Percentiles rank a stretch among this genome's conserved stretches.
Conservation (phyloP, 2,797 vertebrate genomes). For the Mormyrops attenuatus region DNA sequence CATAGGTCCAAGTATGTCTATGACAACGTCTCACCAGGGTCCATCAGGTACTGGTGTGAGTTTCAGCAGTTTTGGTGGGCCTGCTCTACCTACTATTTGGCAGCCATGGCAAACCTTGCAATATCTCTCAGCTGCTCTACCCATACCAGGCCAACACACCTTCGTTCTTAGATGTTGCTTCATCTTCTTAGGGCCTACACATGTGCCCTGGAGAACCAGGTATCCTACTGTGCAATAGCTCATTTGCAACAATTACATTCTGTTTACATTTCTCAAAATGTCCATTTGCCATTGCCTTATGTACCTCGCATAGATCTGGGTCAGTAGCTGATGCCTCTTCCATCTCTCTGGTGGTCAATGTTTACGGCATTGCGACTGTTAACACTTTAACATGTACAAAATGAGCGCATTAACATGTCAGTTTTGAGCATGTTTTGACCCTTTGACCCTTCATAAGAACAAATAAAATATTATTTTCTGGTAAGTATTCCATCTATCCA, state of each 20-base stretch:
- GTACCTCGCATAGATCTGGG: neutral
- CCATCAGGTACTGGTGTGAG: neutral
- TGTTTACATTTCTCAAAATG: neutral
- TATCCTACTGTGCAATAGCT: neutral
- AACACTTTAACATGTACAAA: too few species aligned
- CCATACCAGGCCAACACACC: neutral
- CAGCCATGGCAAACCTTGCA: too few species aligned
- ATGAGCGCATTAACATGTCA: too few species aligned
- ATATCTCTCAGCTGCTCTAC: neutral
- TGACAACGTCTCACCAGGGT: neutral
- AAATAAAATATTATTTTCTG: too few species aligned
- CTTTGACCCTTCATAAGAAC: too few species aligned
- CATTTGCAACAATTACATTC: neutral
- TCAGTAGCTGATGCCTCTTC: neutral
- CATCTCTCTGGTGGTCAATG: neutral
- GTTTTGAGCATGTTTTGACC: too few species aligned
- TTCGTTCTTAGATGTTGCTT: neutral
- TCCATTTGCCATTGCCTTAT: neutral
- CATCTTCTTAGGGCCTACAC: neutral
- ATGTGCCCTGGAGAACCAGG: neutral
- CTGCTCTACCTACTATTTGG: neutral
- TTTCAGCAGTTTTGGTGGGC: neutral
- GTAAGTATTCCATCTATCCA: too few species aligned
- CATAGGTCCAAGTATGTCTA: neutral
- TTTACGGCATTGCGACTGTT: neutral